Percentiles rank a stretch among this genome's conserved stretches.
These are phyloP conservation scores for Pristionchus arcanus DNA, from an alignment of 2,888 invertebrate species.

Conservation along the genomic window DNA sequence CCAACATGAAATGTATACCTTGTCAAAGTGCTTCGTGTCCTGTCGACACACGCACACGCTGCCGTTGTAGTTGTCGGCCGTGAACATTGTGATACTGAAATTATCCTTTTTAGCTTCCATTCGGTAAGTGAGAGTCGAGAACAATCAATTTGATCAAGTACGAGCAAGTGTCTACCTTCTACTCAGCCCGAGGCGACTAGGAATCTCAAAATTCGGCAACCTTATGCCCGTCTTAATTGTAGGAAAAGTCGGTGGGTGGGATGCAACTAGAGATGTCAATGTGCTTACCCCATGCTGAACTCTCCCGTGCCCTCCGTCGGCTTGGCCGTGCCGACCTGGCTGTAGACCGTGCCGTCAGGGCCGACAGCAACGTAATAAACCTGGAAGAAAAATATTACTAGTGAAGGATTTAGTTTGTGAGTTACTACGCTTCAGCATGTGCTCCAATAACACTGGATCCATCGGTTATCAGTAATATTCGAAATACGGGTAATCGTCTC, in stretches of 20 bases:
- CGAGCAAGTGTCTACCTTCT: too few species aligned
- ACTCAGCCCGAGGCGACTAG: too few species aligned
- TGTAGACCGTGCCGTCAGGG: conserved; percentile 21
- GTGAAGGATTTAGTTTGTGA: too few species aligned
- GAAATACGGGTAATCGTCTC: too few species aligned
- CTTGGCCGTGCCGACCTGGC: conserved; percentile 58
- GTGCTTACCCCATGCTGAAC: conserved; percentile 66
- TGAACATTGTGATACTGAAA: conserved; percentile 64
- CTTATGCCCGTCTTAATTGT: too few species aligned
- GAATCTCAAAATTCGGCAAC: too few species aligned
- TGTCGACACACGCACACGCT: conserved; percentile 73
- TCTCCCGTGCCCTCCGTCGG: conserved; percentile 74
- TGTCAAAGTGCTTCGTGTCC: conserved; percentile 21
- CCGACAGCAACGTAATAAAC: conserved; percentile 56
- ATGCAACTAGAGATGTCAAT: too few species aligned
- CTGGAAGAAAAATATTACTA: neutral
- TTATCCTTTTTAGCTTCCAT: neutral
- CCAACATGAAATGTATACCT: neutral
- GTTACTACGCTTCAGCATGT: too few species aligned
- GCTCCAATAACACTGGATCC: too few species aligned
- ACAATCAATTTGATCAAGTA: neutral
- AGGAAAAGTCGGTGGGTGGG: too few species aligned
- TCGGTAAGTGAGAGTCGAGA: neutral
- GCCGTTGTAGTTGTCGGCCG: conserved; percentile 60
- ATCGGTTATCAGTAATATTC: too few species aligned